A percentile compares a stretch with the other conserved stretches of the same genome.
phyloP scores from a whole-genome alignment of 1,140 invertebrate genomes.

The Calosoma granatense region DNA sequence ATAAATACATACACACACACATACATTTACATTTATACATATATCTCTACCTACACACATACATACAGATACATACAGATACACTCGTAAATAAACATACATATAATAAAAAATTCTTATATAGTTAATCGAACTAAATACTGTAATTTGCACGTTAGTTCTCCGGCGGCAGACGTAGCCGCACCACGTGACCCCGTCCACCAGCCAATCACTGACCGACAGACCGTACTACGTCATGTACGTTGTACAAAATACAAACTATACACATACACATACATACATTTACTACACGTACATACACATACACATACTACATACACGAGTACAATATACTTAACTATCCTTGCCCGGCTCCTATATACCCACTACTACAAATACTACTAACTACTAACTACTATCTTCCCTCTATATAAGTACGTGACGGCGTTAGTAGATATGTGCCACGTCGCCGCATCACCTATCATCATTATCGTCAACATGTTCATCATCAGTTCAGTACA shows the following conservation, averaged over 20 bases:
- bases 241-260: neutral
- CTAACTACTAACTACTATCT: neutral
- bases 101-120: conserved; percentile 6
- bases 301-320: neutral
- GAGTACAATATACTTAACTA: neutral
- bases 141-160: conserved; percentile 4
- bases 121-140: conserved; percentile 2
- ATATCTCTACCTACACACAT: neutral
- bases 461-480: no score
- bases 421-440: no score
- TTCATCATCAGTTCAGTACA: no score
- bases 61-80: neutral
- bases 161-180: neutral
- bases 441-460: no score
- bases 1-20: neutral
- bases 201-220: neutral
- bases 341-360: neutral
- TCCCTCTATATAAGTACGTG: no score
- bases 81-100: neutral
- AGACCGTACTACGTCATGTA: neutral
- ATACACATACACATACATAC: neutral
- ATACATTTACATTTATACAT: conserved; percentile 1
- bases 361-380: neutral
- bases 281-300: neutral
- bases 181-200: conserved; percentile 3